phyloP scores from a whole-genome alignment of 2,797 vertebrate species.

The Salarias fasciatus region DNA sequence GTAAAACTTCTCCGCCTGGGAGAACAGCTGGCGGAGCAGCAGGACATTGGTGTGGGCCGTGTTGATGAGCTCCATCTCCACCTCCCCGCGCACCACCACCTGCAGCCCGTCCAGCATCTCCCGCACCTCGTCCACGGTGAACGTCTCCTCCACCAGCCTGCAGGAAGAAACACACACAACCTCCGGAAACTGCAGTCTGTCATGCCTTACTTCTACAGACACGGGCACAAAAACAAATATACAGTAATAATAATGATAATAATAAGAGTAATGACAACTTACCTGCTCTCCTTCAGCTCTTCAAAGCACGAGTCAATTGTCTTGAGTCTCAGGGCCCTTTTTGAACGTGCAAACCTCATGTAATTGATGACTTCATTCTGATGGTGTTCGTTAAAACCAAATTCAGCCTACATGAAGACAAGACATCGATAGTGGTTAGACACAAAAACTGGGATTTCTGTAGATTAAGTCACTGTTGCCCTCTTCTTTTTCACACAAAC shows the following conservation, averaged over 20 bases:
- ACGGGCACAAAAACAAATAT: no score
- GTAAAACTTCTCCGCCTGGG: constrained; percentile 96
- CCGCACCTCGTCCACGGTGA: constrained; percentile 92
- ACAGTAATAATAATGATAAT: no score
- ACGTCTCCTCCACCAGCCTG: constrained; percentile 95
- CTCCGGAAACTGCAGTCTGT: no score
- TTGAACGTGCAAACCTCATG: constrained; percentile 95
- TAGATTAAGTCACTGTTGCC: no score
- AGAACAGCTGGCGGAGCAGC: constrained; percentile 93
- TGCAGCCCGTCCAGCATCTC: constrained; percentile 92
- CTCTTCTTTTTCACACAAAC: no score
- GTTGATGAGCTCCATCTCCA: constrained; percentile 97
- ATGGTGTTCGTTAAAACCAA: constrained; percentile 94
- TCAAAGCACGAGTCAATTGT: constrained; percentile 97
- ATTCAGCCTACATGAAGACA: constrained; percentile 85
- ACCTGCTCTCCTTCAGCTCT: constrained; percentile 98
- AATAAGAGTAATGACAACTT: not conserved
- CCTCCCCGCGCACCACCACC: constrained; percentile 91
- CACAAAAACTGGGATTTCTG: no score
- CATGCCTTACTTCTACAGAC: no score
- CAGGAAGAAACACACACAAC: constrained; percentile 12
- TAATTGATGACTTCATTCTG: constrained; percentile 95
- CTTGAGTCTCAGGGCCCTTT: constrained; percentile 90
- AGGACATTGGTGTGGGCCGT: constrained; percentile 94
- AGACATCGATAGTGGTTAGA: not conserved